phyloP scores from a whole-genome alignment of 92 coral and sea anemone genomes.

The Heteractis magnifica region DNA sequence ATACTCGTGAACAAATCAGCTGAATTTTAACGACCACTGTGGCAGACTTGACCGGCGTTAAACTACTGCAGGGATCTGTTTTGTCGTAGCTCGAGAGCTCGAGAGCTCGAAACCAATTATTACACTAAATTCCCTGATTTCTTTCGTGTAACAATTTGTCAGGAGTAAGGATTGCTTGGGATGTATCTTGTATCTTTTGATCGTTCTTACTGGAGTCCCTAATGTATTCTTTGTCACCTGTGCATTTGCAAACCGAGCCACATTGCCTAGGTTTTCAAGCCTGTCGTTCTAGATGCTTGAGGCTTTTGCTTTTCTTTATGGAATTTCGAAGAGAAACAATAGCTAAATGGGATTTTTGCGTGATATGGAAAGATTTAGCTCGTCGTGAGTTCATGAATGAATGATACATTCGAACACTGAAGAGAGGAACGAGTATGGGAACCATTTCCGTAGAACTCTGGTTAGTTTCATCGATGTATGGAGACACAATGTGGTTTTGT shows the following conservation, averaged over 20 bases:
- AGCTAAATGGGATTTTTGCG: neutral
- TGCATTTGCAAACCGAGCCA: constrained; percentile 10
- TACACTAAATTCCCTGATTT: neutral
- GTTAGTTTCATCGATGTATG: constrained; percentile 3
- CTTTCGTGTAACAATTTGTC: constrained; percentile 5
- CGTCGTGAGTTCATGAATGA: neutral
- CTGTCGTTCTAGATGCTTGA: constrained; percentile 13
- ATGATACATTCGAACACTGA: neutral
- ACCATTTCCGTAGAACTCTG: neutral
- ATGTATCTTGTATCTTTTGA: constrained; percentile 13
- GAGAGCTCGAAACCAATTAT: neutral
- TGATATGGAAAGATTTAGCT: neutral
- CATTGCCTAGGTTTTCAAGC: constrained; percentile 15
- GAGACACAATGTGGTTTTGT: constrained; percentile 11
- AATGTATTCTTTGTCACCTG: constrained; percentile 20
- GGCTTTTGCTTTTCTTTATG: constrained; percentile 5
- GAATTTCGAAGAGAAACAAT: constrained; percentile 2
- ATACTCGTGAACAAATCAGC: neutral
- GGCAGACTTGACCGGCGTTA: constrained; percentile 1
- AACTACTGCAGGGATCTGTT: neutral
- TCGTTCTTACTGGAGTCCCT: constrained; percentile 16
- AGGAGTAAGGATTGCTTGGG: constrained; percentile 11
- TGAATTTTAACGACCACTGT: neutral
- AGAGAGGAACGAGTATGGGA: constrained; percentile 1
- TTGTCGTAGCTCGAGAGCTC: neutral